These are phyloP conservation scores for Drosophila baimaii DNA, from an alignment of 1,140 invertebrate species.

Conservation along the genomic window DNA sequence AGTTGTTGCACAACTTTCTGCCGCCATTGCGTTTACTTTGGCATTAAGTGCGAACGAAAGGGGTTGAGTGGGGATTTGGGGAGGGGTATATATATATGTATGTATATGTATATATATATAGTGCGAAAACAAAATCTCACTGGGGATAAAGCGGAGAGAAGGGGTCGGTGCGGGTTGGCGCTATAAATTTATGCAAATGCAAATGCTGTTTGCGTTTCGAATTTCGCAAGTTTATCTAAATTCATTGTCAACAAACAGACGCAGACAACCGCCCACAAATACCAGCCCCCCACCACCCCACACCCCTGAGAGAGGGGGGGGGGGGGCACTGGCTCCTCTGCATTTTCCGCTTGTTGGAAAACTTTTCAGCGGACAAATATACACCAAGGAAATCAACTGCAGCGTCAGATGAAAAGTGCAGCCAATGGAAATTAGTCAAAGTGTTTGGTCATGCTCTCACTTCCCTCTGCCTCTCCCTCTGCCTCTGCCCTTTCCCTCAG, in stretches of 20 bases:
- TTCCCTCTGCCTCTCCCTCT: no score
- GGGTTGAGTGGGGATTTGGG: constrained; percentile 4
- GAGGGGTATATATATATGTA: constrained; percentile 29
- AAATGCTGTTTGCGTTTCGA: constrained; percentile 79
- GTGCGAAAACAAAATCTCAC: constrained; percentile 26
- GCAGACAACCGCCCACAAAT: constrained; percentile 13
- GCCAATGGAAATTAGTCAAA: constrained; percentile 61
- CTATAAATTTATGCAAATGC: constrained; percentile 80
- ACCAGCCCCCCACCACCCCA: neutral
- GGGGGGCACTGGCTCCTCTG: constrained; percentile 1
- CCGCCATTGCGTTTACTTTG: constrained; percentile 69
- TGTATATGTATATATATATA: neutral
- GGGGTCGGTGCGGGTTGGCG: constrained; percentile 10
- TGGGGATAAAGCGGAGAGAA: neutral
- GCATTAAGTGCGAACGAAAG: constrained; percentile 56
- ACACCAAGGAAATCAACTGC: constrained; percentile 74
- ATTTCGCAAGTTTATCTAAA: constrained; percentile 81
- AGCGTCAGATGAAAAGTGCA: constrained; percentile 58
- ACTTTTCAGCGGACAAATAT: constrained; percentile 60
- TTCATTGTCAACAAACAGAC: constrained; percentile 81
- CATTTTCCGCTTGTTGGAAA: constrained; percentile 55
- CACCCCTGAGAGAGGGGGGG: neutral
- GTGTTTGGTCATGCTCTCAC: constrained; percentile 32
- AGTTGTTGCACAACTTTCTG: constrained; percentile 73
- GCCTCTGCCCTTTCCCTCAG: no score